Base-by-base conservation (phyloP, 1,140 invertebrate genomes). In the Caligus rogercresseyi region DNA sequence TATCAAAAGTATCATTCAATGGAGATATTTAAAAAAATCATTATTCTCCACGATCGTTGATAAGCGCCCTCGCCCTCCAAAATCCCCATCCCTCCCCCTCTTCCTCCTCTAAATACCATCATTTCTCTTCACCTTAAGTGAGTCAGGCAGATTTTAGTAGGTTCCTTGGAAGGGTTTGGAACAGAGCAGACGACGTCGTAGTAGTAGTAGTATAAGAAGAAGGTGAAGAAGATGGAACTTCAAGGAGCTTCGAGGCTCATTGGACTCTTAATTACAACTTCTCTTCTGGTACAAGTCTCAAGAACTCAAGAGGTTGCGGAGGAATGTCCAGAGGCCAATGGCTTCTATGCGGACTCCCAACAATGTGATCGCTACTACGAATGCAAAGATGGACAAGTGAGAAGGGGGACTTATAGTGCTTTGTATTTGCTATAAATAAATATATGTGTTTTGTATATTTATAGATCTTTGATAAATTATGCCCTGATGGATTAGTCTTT, bases 401-500 rank as follows among this genome's bases (percentile, higher is more conserved):
- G 74, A 23, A n/a, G n/a, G n/a, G n/a, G n/a, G n/a, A n/a, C n/a
- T n/a, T n/a, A 7, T 4, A 54, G 13, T 14, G 43, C 13, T 51
- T 51, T 51, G 16, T 51, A 51, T 51, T 13, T 51, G 13, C 43
- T 51, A n/a, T n/a, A 43, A 11, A 43, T n/a, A 43, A 43, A 7
- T 43, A 43, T 11, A 11, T 43, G 7, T 43, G 31, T 43, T 43
- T 43, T 43, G n/a, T n/a, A 43, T 43, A 43, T 43, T 7, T n/a
- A 11, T 25, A 63, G 61, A 53, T 63, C 2, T 23, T 20, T 55
- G 80, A 81, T 66, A 86, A 87, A 72, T 75, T 87, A 1, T 90
- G 87, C 70, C 83, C 85, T 2, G 87, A 90, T 71, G 87, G 87
- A 65, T 76, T 89, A 15, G 86, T 89, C 18, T 90, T 89, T 73